phyloP scores from a whole-genome alignment of 1,140 invertebrate genomes.

The Neelides sp. region DNA sequence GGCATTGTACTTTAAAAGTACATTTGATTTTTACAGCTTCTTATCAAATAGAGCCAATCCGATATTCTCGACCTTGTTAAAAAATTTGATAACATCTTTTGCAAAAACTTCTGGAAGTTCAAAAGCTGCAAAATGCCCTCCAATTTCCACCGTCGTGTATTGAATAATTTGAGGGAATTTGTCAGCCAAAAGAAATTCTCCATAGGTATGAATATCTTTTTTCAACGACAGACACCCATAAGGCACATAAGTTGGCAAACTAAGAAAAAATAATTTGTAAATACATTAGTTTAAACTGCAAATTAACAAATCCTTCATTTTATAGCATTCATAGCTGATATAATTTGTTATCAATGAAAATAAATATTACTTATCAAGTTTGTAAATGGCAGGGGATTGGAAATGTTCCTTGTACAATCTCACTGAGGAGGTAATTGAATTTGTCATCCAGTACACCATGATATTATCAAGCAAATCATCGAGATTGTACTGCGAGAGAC shows the following conservation, averaged over 20 bases:
- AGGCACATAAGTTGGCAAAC: slow-evolving; percentile 16
- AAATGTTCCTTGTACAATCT: slow-evolving; percentile 37
- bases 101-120: slow-evolving; percentile 12
- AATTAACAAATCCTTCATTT: no score
- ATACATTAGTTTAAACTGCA: no score
- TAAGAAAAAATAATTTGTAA: neutral
- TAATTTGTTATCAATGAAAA: no score
- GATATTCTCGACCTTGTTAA: slow-evolving; percentile 7
- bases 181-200: slow-evolving; percentile 4
- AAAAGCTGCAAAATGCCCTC: slow-evolving; percentile 11
- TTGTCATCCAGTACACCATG: slow-evolving; percentile 43
- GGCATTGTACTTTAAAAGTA: no score
- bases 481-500: slow-evolving; percentile 38
- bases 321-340: no score
- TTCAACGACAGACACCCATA: no score
- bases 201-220: no score
- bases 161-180: slow-evolving; percentile 9
- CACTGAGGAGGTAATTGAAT: slow-evolving; percentile 37
- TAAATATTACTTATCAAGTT: no score
- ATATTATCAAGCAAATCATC: slow-evolving; percentile 45
- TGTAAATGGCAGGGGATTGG: no score
- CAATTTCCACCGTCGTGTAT: slow-evolving; percentile 10
- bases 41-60: slow-evolving; percentile 10
- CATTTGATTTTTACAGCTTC: no score
- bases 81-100: slow-evolving; percentile 11